Conservation (phyloP, 1,140 invertebrate species). For the Delia radicum region DNA sequence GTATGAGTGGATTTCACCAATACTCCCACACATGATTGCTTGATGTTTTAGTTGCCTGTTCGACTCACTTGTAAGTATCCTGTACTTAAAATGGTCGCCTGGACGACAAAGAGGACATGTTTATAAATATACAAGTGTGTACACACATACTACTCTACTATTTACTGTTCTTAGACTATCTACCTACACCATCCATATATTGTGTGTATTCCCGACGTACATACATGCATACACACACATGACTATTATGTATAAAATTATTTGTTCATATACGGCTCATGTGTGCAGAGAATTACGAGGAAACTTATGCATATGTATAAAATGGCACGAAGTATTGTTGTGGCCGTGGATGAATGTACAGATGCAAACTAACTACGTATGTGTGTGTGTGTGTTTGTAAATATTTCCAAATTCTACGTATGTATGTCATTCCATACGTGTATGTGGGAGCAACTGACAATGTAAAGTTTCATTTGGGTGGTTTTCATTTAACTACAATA, state of each 20-base stretch:
- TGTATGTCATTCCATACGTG: background rate
- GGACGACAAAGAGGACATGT: conserved; percentile 12
- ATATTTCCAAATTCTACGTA: too few relatives aligned
- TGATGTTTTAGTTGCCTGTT: conserved; percentile 4
- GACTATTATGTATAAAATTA: too few relatives aligned
- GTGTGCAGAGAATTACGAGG: conserved; percentile 15
- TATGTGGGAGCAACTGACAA: background rate
- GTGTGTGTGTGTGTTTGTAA: background rate
- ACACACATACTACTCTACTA: background rate
- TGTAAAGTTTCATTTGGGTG: too few relatives aligned
- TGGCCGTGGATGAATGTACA: background rate
- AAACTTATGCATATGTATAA: background rate
- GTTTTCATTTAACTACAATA: background rate
- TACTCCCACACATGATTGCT: background rate
- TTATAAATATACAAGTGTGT: background rate
- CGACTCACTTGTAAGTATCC: conserved; percentile 3
- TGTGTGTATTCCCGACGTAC: too few relatives aligned
- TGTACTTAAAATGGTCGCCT: conserved; percentile 18
- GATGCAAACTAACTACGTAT: background rate
- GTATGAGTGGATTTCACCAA: background rate
- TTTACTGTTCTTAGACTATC: background rate
- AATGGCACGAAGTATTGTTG: conserved; percentile 12
- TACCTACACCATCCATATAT: too few relatives aligned
- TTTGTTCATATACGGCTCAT: conserved; percentile 11
- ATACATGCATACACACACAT: background rate